A percentile compares a stretch with the other conserved stretches of the same genome.
These are phyloP conservation scores for Lycaon pictus DNA, from an alignment of 2,113 vertebrate species.

Conservation along the genomic window DNA sequence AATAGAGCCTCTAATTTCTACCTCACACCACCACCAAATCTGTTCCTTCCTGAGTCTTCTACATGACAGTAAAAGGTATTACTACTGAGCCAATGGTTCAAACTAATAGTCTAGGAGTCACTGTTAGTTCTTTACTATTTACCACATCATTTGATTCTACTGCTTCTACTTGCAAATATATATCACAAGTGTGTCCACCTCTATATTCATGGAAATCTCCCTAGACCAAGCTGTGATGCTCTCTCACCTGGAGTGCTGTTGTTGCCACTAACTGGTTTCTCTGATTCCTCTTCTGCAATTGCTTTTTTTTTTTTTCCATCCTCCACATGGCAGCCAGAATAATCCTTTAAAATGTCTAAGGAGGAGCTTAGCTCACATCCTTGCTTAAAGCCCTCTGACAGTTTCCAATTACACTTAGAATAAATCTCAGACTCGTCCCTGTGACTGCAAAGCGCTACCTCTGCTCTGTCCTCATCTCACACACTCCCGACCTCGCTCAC, in stretches of 20 bases:
- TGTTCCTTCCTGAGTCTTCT: neutral
- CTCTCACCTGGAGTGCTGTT: too few species aligned
- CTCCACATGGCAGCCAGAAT: neutral
- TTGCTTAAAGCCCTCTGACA: neutral
- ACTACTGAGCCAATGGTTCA: neutral
- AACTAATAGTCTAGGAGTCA: neutral
- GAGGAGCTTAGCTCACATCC: neutral
- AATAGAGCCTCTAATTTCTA: neutral
- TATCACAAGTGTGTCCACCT: neutral
- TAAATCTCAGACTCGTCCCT: neutral
- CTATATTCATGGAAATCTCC: neutral
- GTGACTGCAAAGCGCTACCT: neutral
- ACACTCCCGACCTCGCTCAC: neutral
- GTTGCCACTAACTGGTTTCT: neutral
- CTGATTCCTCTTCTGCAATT: neutral
- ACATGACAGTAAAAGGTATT: neutral
- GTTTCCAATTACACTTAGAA: neutral
- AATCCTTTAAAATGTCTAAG: neutral
- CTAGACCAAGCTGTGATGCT: too few species aligned
- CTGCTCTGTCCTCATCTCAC: neutral
- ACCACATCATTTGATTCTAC: neutral
- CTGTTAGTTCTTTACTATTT: neutral
- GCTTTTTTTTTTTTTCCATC: neutral
- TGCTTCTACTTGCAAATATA: neutral
- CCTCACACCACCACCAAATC: neutral